Conservation (phyloP, 92 coral and sea anemone species). For the Epizoanthus scotinus region DNA sequence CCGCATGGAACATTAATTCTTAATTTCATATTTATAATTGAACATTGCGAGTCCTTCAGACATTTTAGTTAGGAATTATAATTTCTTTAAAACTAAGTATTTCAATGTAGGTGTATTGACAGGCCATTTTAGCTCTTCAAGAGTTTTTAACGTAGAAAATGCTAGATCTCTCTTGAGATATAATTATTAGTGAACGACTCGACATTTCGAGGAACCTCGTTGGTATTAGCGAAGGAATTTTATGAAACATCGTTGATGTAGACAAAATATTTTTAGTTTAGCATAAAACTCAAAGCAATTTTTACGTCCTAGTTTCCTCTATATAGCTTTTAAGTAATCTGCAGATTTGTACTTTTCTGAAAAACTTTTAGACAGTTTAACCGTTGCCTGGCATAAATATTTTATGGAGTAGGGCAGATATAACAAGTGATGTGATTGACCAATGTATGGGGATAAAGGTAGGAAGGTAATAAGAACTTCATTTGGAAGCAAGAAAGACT, state of each 20-base stretch:
- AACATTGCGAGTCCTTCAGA: conserved; percentile 1
- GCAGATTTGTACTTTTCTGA: conserved; percentile 1
- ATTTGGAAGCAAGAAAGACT: too few relatives aligned
- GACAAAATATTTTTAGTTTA: neutral
- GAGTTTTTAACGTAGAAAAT: conserved; percentile 15
- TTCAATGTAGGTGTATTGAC: neutral
- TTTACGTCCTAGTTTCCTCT: neutral
- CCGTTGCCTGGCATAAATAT: neutral
- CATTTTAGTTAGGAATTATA: conserved; percentile 12
- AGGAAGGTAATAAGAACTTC: too few relatives aligned
- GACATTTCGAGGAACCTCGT: too few relatives aligned
- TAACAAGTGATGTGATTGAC: too few relatives aligned
- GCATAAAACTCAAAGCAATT: neutral
- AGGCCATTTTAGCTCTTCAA: conserved; percentile 19
- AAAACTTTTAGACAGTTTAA: neutral
- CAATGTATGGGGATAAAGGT: too few relatives aligned
- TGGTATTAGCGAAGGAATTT: neutral
- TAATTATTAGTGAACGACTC: neutral
- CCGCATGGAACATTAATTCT: neutral
- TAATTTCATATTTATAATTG: conserved; percentile 18
- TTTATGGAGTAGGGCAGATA: too few relatives aligned
- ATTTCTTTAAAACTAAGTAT: conserved; percentile 13
- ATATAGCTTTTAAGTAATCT: neutral
- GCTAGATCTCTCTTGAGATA: conserved; percentile 6
- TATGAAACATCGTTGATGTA: neutral